Conservation (phyloP, 2,888 invertebrate genomes). For the Nomada fucata region DNA sequence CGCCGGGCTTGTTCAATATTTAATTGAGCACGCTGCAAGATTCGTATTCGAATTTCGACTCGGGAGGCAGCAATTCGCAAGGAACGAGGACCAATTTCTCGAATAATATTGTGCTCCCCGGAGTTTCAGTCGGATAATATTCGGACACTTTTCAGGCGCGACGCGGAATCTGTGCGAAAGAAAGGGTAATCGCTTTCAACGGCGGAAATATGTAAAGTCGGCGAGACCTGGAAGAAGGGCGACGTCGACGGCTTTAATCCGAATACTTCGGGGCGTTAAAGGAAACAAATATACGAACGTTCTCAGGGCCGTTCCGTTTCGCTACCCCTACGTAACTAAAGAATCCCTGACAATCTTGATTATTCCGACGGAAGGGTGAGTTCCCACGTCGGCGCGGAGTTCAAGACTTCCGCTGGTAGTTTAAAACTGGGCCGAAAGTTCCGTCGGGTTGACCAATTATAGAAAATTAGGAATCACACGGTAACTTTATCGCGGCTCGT, state of each 20-base stretch:
- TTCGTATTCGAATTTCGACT: too few species aligned
- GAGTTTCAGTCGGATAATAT: too few species aligned
- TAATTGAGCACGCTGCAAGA: too few species aligned
- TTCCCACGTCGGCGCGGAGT: conserved; percentile 19
- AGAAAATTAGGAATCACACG: conserved; percentile 30
- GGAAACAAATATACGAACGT: too few species aligned
- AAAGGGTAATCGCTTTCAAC: too few species aligned
- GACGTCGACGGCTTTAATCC: neutral
- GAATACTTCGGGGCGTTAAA: neutral
- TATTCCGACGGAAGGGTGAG: conserved; percentile 7
- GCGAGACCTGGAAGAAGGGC: neutral
- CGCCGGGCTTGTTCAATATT: too few species aligned
- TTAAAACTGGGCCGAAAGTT: conserved; percentile 34
- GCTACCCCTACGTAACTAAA: neutral
- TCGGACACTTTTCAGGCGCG: too few species aligned
- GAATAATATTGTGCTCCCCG: too few species aligned
- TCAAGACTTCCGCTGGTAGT: conserved; percentile 22
- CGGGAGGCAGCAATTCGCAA: too few species aligned
- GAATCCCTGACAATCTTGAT: neutral
- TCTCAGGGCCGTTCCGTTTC: neutral
- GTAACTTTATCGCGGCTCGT: neutral
- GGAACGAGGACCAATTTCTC: too few species aligned
- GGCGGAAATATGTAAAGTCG: neutral
- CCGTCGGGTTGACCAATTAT: conserved; percentile 16
- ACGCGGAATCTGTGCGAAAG: too few species aligned